phyloP scores from a whole-genome alignment of 2,888 invertebrate species.

The Cantharis flavilabris region DNA sequence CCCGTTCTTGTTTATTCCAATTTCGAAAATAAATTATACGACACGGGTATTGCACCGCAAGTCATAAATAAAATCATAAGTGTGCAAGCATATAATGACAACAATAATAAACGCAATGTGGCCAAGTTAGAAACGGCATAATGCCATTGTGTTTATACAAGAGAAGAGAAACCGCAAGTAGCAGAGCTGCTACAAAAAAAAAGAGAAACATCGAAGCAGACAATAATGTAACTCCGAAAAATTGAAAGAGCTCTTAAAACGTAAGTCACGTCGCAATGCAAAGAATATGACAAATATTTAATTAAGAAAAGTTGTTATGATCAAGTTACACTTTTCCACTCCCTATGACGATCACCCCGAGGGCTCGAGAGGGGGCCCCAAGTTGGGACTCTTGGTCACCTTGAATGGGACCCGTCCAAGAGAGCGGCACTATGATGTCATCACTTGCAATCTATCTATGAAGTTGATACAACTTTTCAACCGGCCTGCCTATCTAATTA shows the following conservation, averaged over 20 bases:
- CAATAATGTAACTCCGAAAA: background rate
- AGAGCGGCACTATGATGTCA: conserved; percentile 35
- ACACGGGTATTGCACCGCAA: background rate
- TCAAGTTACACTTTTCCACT: conserved; percentile 21
- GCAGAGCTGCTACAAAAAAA: background rate
- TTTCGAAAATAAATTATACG: background rate
- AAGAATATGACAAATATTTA: conserved; percentile 3
- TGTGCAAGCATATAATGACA: background rate
- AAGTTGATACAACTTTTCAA: conserved; percentile 7
- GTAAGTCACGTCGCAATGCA: background rate
- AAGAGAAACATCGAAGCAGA: background rate
- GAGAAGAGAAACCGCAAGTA: background rate
- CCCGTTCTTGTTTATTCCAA: background rate
- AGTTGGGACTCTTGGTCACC: conserved; percentile 38
- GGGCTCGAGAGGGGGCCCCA: conserved; percentile 30
- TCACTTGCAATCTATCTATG: conserved; percentile 31
- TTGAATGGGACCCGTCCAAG: conserved; percentile 39
- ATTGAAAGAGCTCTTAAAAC: background rate
- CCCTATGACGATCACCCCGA: conserved; percentile 41
- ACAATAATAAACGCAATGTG: background rate
- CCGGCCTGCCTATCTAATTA: background rate
- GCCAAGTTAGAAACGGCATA: background rate
- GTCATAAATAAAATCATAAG: background rate
- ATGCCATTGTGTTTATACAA: background rate
- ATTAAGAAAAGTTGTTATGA: conserved; percentile 3